Evolutionary conservation across 2,888 invertebrate species (phyloP).

Genomic region (Spilosoma lubricipeda): DNA sequence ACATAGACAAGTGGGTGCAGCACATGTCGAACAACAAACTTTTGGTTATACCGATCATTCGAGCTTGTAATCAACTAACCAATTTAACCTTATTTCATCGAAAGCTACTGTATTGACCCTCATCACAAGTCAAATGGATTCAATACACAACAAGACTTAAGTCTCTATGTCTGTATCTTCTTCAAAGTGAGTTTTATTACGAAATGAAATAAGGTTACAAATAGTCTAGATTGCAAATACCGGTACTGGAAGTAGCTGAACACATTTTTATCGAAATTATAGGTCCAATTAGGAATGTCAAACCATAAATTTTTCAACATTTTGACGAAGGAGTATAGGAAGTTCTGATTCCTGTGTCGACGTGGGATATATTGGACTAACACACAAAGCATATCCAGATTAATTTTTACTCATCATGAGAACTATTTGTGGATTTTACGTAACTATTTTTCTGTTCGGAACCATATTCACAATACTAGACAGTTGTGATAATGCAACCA

Average conservation of each 20-base stretch:
- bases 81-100: background rate
- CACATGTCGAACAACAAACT: conserved; percentile 7
- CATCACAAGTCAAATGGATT: too few relatives aligned
- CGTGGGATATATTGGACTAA: too few relatives aligned
- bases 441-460: too few relatives aligned
- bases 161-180: background rate
- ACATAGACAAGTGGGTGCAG: conserved; percentile 4
- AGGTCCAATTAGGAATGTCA: background rate
- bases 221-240: background rate
- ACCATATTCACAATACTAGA: too few relatives aligned
- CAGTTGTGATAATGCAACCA: too few relatives aligned
- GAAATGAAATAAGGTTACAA: background rate
- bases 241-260: background rate
- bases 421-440: too few relatives aligned
- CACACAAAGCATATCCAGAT: too few relatives aligned
- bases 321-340: too few relatives aligned
- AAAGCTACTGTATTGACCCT: too few relatives aligned
- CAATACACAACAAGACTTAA: background rate
- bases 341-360: too few relatives aligned
- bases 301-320: too few relatives aligned
- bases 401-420: too few relatives aligned
- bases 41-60: background rate
- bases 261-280: background rate
- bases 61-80: background rate
- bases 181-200: background rate